Percentiles rank a stretch among this genome's conserved stretches.
phyloP scores from a whole-genome alignment of 2,797 vertebrate genomes.

The Gadopsis bispinosus region DNA sequence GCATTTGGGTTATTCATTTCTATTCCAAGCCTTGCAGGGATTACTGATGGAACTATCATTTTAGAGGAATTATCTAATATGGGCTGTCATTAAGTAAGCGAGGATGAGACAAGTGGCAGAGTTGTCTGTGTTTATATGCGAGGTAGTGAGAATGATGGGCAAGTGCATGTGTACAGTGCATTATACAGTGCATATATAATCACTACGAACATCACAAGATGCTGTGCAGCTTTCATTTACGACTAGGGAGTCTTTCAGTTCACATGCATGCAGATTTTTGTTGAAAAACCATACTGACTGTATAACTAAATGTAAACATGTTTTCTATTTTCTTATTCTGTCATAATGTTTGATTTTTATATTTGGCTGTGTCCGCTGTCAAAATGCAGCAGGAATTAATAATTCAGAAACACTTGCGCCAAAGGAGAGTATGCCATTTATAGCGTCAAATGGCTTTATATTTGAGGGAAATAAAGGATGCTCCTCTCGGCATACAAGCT shows the following conservation, averaged over 20 bases:
- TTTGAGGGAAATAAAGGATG: conserved; percentile 33
- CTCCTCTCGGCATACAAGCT: conserved; percentile 36
- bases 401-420: conserved; percentile 58
- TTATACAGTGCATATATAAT: conserved; percentile 33
- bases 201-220: conserved; percentile 34
- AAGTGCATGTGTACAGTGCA: not conserved
- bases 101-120: conserved; percentile 39
- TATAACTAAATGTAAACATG: conserved; percentile 31
- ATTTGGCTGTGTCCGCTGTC: conserved; percentile 23
- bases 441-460: conserved; percentile 64
- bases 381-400: conserved; percentile 51
- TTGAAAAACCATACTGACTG: conserved; percentile 17
- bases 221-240: conserved; percentile 26
- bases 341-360: conserved; percentile 29
- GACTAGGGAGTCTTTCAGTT: conserved; percentile 9
- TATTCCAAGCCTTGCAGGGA: conserved; percentile 55
- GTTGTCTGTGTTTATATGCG: conserved; percentile 22
- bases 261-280: conserved; percentile 17
- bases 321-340: conserved; percentile 15
- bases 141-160: conserved; percentile 1
- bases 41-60: conserved; percentile 59
- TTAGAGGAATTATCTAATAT: conserved; percentile 66
- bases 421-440: conserved; percentile 52
- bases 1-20: conserved; percentile 56
- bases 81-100: conserved; percentile 43